A percentile compares a stretch with the other conserved stretches of the same genome.
phyloP scores from a whole-genome alignment of 2,797 vertebrate species.

The Lithobates sylvaticus region DNA sequence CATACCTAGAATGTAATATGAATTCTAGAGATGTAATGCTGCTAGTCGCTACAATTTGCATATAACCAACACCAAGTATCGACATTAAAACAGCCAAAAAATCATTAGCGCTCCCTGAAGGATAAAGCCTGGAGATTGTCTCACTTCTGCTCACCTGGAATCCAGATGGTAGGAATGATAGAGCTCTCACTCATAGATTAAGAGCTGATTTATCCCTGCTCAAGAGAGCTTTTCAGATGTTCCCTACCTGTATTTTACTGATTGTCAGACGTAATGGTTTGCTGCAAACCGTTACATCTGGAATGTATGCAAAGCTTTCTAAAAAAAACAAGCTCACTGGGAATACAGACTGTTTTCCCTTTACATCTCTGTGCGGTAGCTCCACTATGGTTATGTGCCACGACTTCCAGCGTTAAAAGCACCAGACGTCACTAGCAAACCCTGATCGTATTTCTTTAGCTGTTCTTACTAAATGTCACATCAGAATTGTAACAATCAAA shows the following conservation, averaged over 20 bases:
- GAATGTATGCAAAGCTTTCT: slow-evolving; percentile 43
- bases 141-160: slow-evolving; percentile 20
- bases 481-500: slow-evolving; percentile 6
- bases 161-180: slow-evolving; percentile 54
- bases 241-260: slow-evolving; percentile 53
- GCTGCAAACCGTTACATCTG: slow-evolving; percentile 48
- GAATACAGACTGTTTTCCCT: slow-evolving; percentile 36
- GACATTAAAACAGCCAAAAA: neutral
- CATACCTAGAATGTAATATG: neutral
- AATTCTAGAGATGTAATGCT: neutral
- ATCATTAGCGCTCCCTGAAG: slow-evolving; percentile 25
- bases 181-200: slow-evolving; percentile 34
- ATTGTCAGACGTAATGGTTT: slow-evolving; percentile 49
- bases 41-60: neutral
- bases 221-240: slow-evolving; percentile 53
- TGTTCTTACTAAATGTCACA: slow-evolving; percentile 1
- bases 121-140: slow-evolving; percentile 32
- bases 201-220: slow-evolving; percentile 47
- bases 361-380: slow-evolving; percentile 12
- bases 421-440: neutral
- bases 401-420: neutral
- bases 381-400: slow-evolving; percentile 3
- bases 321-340: slow-evolving; percentile 34
- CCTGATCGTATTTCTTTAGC: slow-evolving; percentile 14
- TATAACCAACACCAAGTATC: neutral